These are phyloP conservation scores for Pelagia noctiluca DNA, from an alignment of 30 jellyfish, hydroid and myxozoan species.

Conservation along the genomic window DNA sequence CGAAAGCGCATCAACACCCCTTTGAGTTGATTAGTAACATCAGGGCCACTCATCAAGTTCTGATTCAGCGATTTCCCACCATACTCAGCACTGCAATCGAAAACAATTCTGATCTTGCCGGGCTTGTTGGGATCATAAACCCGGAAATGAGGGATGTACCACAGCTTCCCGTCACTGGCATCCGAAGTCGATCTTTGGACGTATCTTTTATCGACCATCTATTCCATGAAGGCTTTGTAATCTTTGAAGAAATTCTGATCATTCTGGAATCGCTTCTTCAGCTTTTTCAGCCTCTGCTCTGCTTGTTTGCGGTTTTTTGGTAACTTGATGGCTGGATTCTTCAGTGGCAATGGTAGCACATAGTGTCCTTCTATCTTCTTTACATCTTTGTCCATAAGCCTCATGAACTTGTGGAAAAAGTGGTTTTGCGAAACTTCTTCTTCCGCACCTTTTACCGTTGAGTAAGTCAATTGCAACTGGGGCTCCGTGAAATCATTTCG, in stretches of 20 bases:
- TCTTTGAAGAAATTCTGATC: slow-evolving; percentile 5
- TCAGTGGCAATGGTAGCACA: slow-evolving; percentile 32
- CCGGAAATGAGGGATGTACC: slow-evolving; percentile 32
- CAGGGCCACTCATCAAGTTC: slow-evolving; percentile 24
- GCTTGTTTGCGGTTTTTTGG: slow-evolving; percentile 40
- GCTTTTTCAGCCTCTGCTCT: slow-evolving; percentile 1
- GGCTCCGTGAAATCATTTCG: background rate
- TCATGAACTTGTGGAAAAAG: background rate
- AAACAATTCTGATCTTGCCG: slow-evolving; percentile 35
- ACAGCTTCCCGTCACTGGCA: background rate
- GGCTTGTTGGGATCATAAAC: slow-evolving; percentile 19
- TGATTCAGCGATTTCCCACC: slow-evolving; percentile 15
- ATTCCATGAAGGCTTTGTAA: slow-evolving; percentile 28
- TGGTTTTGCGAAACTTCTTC: slow-evolving; percentile 28
- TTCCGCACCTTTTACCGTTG: background rate
- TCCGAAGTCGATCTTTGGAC: slow-evolving; percentile 6
- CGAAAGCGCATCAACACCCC: slow-evolving; percentile 35
- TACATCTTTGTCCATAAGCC: slow-evolving; percentile 32
- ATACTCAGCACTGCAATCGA: slow-evolving; percentile 46
- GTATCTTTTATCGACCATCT: background rate
- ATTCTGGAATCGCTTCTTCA: background rate
- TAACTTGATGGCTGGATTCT: slow-evolving; percentile 1
- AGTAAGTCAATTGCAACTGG: slow-evolving; percentile 10
- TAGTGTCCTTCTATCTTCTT: slow-evolving; percentile 19
- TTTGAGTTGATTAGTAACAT: slow-evolving; percentile 15